Evolutionary conservation across 2,797 vertebrate species (phyloP).

Genomic region (Parotocinclus haroldoi): DNA sequence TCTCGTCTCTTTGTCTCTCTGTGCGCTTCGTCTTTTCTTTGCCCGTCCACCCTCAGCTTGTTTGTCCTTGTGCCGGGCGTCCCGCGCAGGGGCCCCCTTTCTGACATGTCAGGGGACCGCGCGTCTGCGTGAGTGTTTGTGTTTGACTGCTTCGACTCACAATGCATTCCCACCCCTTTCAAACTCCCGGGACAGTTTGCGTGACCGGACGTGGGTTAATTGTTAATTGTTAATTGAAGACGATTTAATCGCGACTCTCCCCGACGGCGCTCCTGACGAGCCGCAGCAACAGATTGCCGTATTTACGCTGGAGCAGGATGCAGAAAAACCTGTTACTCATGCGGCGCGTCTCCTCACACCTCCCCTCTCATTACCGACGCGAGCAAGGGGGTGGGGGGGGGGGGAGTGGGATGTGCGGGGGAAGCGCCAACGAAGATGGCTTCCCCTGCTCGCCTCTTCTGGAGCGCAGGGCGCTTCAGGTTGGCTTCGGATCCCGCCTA

Average conservation of each 20-base stretch:
- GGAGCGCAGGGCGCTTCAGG: conserved; percentile 24
- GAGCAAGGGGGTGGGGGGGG: conserved; percentile 45
- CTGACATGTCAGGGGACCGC: conserved; percentile 70
- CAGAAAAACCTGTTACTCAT: conserved; percentile 80
- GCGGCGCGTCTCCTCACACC: conserved; percentile 50
- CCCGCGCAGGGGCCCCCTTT: conserved; percentile 67
- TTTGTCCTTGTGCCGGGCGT: conserved; percentile 65
- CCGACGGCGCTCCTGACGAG: conserved; percentile 56
- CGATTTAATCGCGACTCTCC: too few relatives aligned
- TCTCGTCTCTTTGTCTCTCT: conserved; percentile 49
- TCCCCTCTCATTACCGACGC: conserved; percentile 66
- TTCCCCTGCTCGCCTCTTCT: conserved; percentile 24
- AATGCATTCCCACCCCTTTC: conserved; percentile 60
- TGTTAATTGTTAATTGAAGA: too few relatives aligned
- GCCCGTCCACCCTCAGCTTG: conserved; percentile 35
- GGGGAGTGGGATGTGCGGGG: too few relatives aligned
- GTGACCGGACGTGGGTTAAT: conserved; percentile 3
- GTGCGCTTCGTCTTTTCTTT: conserved; percentile 11
- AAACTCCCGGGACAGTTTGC: conserved; percentile 70
- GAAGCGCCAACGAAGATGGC: conserved; percentile 34
- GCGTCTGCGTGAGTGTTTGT: conserved; percentile 24
- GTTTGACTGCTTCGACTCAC: conserved; percentile 72
- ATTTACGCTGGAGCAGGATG: conserved; percentile 80
- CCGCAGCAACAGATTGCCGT: conserved; percentile 80
- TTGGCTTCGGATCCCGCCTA: conserved; percentile 21